A percentile compares a stretch with the other conserved stretches of the same genome.
Conservation (phyloP, 1,140 invertebrate genomes). For the Lithobius niger region DNA sequence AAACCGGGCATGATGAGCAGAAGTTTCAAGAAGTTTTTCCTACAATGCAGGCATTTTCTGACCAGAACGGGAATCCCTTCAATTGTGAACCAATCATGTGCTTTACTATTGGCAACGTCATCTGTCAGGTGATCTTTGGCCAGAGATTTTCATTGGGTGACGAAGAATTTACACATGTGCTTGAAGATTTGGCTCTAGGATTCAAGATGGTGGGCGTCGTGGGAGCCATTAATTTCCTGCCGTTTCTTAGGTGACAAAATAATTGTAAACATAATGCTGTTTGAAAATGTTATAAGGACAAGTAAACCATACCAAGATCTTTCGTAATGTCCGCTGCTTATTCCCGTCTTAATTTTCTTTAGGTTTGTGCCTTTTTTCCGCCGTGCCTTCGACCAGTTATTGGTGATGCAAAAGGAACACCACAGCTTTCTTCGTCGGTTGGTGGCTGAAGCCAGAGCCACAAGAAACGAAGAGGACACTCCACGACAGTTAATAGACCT, state of each 20-base stretch:
- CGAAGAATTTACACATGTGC: slow-evolving; percentile 16
- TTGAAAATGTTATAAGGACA: too few species aligned
- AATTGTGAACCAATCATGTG: slow-evolving; percentile 2
- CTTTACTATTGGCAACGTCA: slow-evolving; percentile 10
- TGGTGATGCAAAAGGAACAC: slow-evolving; percentile 52
- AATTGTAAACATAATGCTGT: too few species aligned
- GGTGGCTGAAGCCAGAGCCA: slow-evolving; percentile 48
- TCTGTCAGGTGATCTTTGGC: slow-evolving; percentile 7
- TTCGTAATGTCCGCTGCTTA: too few species aligned
- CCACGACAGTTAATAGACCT: slow-evolving; percentile 13
- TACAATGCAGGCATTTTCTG: too few species aligned
- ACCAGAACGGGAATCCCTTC: not conserved
- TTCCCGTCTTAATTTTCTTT: too few species aligned
- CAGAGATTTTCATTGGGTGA: not conserved
- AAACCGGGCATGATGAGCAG: too few species aligned
- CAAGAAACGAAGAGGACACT: slow-evolving; percentile 23
- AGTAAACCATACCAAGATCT: too few species aligned
- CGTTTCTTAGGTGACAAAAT: slow-evolving; percentile 63
- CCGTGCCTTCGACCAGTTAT: slow-evolving; percentile 41
- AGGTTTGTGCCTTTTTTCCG: slow-evolving; percentile 32
- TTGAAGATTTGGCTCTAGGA: slow-evolving; percentile 59
- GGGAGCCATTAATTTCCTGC: slow-evolving; percentile 65
- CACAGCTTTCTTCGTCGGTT: slow-evolving; percentile 52
- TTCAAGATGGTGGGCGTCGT: slow-evolving; percentile 61
- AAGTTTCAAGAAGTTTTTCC: too few species aligned